Evolutionary conservation across 2,888 invertebrate genomes (phyloP).

Genomic region (Acanthosepion lycidas): DNA sequence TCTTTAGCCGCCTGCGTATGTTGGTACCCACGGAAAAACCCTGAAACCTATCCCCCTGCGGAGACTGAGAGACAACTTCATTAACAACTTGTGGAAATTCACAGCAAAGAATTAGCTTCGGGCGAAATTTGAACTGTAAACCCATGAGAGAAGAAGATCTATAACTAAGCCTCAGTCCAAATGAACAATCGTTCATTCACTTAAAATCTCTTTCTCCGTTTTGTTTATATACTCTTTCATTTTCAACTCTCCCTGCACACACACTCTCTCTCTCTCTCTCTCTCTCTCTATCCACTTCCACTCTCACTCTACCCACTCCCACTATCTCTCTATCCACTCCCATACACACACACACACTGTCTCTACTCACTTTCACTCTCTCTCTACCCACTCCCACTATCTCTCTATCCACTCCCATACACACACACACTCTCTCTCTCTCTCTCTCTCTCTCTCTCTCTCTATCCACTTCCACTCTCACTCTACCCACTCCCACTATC

Average conservation of each 20-base stretch:
- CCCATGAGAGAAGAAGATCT: neutral
- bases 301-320: neutral
- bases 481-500: too few relatives aligned
- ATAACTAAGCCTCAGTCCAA: neutral
- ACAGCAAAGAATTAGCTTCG: neutral
- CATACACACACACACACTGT: neutral
- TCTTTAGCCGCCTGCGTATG: too few relatives aligned
- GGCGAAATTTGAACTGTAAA: neutral
- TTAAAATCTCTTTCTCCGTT: neutral
- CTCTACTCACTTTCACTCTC: fast-evolving
- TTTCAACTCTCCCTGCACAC: neutral
- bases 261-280: neutral
- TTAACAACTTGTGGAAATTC: too few relatives aligned
- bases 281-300: neutral
- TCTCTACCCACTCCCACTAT: neutral
- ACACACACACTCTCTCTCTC: neutral
- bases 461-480: too few relatives aligned
- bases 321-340: neutral
- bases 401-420: neutral
- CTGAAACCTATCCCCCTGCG: too few relatives aligned
- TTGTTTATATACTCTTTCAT: neutral
- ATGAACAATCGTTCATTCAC: neutral
- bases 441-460: neutral
- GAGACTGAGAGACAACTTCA: too few relatives aligned
- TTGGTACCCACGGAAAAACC: too few relatives aligned